These are phyloP conservation scores for Pseudopleuronectes americanus DNA, from an alignment of 2,797 vertebrate species.

Conservation along the genomic window DNA sequence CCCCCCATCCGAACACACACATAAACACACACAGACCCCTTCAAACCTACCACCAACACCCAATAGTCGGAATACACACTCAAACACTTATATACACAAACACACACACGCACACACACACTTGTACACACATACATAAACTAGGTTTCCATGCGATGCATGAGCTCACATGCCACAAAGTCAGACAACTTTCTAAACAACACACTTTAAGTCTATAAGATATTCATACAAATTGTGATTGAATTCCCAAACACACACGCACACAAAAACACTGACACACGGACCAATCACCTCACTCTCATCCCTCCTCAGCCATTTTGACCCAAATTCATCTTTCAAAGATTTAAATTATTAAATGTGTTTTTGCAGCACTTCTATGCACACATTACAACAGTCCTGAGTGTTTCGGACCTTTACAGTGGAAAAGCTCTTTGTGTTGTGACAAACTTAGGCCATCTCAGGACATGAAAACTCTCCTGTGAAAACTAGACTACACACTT, in stretches of 20 bases:
- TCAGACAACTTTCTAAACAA: slow-evolving; percentile 22
- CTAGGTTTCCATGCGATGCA: slow-evolving; percentile 14
- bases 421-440: slow-evolving; percentile 30
- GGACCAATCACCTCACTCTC: slow-evolving; percentile 45
- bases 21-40: slow-evolving; percentile 5
- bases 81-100: background rate
- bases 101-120: background rate
- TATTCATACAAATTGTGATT: slow-evolving; percentile 27
- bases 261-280: slow-evolving; percentile 22
- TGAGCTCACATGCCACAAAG: slow-evolving; percentile 35
- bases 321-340: slow-evolving; percentile 67
- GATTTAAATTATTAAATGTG: slow-evolving; percentile 65
- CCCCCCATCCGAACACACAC: slow-evolving; percentile 30
- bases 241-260: slow-evolving; percentile 22
- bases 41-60: background rate
- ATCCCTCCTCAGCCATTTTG: slow-evolving; percentile 62
- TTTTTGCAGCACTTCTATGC: slow-evolving; percentile 17
- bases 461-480: slow-evolving; percentile 29
- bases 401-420: slow-evolving; percentile 27
- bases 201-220: slow-evolving; percentile 26
- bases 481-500: slow-evolving; percentile 37
- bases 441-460: slow-evolving; percentile 3
- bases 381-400: slow-evolving; percentile 19
- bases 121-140: slow-evolving; percentile 1
- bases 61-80: slow-evolving; percentile 33